Conservation (phyloP, 2,888 invertebrate genomes). For the Gnatocerus cornutus region DNA sequence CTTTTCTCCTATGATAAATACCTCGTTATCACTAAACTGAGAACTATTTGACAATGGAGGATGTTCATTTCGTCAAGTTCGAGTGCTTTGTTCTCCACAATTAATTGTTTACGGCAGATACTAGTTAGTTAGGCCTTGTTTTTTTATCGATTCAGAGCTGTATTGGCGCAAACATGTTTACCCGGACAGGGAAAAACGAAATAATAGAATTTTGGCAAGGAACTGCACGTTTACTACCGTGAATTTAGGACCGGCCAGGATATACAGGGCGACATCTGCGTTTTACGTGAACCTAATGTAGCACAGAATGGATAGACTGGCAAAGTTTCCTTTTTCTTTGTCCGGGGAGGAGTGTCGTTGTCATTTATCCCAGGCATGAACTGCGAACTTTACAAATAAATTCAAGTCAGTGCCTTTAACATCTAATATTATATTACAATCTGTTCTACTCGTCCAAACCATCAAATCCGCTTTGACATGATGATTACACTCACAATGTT, state of each 20-base stretch:
- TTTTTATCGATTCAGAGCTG: constrained; percentile 27
- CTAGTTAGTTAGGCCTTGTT: not conserved
- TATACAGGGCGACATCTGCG: not conserved
- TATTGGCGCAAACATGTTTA: constrained; percentile 32
- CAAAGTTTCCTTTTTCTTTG: too few relatives aligned
- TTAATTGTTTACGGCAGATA: constrained; percentile 36
- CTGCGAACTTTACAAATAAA: too few relatives aligned
- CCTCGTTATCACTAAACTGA: constrained; percentile 19
- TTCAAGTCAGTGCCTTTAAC: too few relatives aligned
- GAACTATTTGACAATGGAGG: constrained; percentile 35
- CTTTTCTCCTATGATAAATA: constrained; percentile 18
- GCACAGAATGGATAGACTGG: too few relatives aligned
- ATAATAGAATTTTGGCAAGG: constrained; percentile 11
- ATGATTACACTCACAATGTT: too few relatives aligned
- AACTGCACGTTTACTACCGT: not conserved
- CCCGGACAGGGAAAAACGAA: constrained; percentile 7
- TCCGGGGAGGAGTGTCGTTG: too few relatives aligned
- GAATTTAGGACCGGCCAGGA: not conserved
- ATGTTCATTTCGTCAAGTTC: constrained; percentile 30
- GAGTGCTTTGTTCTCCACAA: constrained; percentile 18
- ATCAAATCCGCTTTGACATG: too few relatives aligned
- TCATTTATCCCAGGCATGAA: too few relatives aligned
- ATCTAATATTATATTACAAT: too few relatives aligned
- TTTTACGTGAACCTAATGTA: not conserved
- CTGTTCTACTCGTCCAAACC: too few relatives aligned